A percentile compares a stretch with the other conserved stretches of the same genome.
phyloP scores from a whole-genome alignment of 2,888 invertebrate species.

The Eristalinus aeneus region DNA sequence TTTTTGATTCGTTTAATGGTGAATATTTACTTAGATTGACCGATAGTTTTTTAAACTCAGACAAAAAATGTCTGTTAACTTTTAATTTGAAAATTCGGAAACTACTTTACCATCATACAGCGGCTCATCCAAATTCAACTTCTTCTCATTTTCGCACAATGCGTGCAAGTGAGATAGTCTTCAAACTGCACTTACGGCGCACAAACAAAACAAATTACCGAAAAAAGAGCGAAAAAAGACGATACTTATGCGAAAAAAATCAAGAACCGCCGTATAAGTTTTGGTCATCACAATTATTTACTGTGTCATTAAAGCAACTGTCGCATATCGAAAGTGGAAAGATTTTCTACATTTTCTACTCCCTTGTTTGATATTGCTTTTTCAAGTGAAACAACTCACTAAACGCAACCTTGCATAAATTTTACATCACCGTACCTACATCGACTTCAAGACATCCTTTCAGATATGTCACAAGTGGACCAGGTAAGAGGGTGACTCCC shows the following conservation, averaged over 20 bases:
- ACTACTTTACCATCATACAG: conserved; percentile 23
- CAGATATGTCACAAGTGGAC: conserved; percentile 74
- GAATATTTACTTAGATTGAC: no score
- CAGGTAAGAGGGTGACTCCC: conserved; percentile 71
- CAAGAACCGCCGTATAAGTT: conserved; percentile 58
- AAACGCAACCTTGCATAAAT: not conserved
- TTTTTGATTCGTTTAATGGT: no score
- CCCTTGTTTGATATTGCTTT: not conserved
- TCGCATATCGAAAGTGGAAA: not conserved
- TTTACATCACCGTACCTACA: not conserved
- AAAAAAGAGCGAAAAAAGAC: conserved; percentile 34
- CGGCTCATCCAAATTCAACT: conserved; percentile 9
- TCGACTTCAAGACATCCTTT: not conserved
- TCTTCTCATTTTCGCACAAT: not conserved
- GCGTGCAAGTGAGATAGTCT: conserved; percentile 7
- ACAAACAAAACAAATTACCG: conserved; percentile 65
- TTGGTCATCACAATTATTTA: conserved; percentile 16
- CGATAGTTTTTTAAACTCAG: no score
- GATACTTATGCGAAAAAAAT: conserved; percentile 36
- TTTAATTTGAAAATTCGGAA: not conserved
- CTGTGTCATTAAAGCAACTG: not conserved
- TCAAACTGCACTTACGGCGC: conserved; percentile 26
- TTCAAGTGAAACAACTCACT: conserved; percentile 17
- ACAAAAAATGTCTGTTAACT: not conserved
- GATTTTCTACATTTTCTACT: not conserved